A percentile compares a stretch with the other conserved stretches of the same genome.
Evolutionary conservation across 2,797 vertebrate genomes (phyloP).

Genomic region (Halcyon badia): DNA sequence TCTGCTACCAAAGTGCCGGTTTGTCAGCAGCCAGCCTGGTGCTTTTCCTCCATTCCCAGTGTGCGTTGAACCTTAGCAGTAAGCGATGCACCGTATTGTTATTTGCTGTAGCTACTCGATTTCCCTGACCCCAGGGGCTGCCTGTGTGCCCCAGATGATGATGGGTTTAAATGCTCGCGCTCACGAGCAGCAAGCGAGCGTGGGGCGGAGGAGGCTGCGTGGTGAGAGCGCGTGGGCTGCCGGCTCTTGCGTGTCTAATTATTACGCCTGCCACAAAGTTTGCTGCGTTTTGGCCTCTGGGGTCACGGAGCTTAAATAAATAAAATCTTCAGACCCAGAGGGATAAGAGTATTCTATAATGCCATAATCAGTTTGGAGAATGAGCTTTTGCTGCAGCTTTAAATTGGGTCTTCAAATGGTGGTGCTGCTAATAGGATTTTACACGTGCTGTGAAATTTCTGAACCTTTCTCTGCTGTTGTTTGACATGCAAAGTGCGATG

Average conservation of each 20-base stretch:
- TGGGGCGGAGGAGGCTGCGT: fast-evolving
- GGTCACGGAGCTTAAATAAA: not conserved
- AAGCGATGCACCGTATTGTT: fast-evolving
- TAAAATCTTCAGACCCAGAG: not conserved
- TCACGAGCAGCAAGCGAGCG: not conserved
- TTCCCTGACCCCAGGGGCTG: fast-evolving
- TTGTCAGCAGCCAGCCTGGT: not conserved
- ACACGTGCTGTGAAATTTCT: conserved; percentile 24
- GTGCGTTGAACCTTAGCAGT: not conserved
- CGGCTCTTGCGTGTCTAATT: not conserved
- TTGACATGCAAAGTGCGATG: conserved; percentile 47
- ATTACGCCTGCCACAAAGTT: not conserved
- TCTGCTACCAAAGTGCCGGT: not conserved
- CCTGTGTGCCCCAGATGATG: not conserved
- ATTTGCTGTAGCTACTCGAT: not conserved
- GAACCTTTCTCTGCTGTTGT: not conserved
- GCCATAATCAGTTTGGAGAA: not conserved
- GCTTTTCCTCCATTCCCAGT: fast-evolving
- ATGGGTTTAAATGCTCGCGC: not conserved
- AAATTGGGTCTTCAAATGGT: not conserved
- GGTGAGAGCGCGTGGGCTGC: fast-evolving
- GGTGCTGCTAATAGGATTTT: conserved; percentile 37
- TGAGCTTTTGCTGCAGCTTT: conserved; percentile 4
- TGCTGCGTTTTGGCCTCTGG: not conserved
- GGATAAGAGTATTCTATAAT: not conserved